Percentiles rank a stretch among this genome's conserved stretches.
These are phyloP conservation scores for Hucho hucho DNA, from an alignment of 2,113 vertebrate species.

Conservation along the genomic window DNA sequence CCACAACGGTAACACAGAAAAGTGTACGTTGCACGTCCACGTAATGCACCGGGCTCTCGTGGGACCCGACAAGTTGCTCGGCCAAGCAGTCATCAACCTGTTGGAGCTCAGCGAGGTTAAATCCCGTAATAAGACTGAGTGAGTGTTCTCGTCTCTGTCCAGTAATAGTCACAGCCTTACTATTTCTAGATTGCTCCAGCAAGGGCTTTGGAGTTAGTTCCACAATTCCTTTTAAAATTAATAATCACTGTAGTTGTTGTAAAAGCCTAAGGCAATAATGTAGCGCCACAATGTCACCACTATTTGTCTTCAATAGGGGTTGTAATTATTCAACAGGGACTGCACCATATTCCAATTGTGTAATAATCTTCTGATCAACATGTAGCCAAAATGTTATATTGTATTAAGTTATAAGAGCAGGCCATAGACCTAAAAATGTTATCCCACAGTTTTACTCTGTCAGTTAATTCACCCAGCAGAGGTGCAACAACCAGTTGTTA, in stretches of 20 bases:
- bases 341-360: no score
- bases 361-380: no score
- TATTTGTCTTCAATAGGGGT: no score
- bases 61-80: conserved; percentile 89
- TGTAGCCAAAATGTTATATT: neutral
- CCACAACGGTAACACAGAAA: conserved; percentile 48
- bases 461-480: neutral
- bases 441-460: neutral
- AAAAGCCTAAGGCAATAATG: no score
- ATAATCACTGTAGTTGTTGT: no score
- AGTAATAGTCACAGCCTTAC: neutral
- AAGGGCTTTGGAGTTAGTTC: neutral
- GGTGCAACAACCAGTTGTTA: no score
- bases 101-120: conserved; percentile 72
- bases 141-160: conserved; percentile 54
- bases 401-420: no score
- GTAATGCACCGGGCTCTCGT: conserved; percentile 89
- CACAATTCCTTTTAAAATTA: neutral
- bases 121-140: conserved; percentile 78
- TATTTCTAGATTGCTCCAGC: neutral
- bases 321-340: no score
- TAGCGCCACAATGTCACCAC: no score
- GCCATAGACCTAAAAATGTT: neutral
- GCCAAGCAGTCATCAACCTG: conserved; percentile 83
- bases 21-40: conserved; percentile 77